Base-by-base conservation (phyloP, 64 coral and sea anemone genomes). In the Actinia equina region DNA sequence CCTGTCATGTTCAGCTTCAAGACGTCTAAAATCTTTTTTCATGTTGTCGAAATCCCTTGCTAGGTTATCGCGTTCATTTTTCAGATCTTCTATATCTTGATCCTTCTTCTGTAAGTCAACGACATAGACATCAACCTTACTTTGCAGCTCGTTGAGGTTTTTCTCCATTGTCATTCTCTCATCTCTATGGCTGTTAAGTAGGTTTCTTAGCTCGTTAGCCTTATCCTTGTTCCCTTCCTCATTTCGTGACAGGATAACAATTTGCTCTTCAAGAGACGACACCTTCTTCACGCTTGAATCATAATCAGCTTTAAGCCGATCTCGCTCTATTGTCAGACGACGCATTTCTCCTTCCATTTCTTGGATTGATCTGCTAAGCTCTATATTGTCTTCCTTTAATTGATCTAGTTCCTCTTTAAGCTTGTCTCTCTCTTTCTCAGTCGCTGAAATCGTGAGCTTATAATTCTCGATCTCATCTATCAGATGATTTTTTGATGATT, bases 321-420 rank as follows among this genome's bases (percentile, higher is more conserved):
- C 90, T 85, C 86, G 89, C 25, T 94, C 93, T 16, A 86, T 26
- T 5, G 77, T 74, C 19, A 92, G 23, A 15, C 93, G 88, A 86
- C 87, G 89, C 14, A 93, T 30, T 26, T 87, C 86, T 15, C 84
- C 90, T 54, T 91, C 77, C 25, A 88, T 84, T 61, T 95, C 93
- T 64, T 86, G 84, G 27, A 98, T 62, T 10, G 82, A 85, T 63
- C 92, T 88, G 19, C 89, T 95, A 12, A 91, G 88, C 14, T 98
- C 93, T 49, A 98, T 88, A 65, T 90, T 98, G 77, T 94, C 93
- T 18, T 87, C 85, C 78, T 95, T 93, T 19, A 86, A 60, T 44
- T 42, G 86, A 30, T 84, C 83, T 51, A 95, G 60, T 44, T 98
- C 93, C 0, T 92, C 84, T 85, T 95, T 95, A 13, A 86, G 80